A percentile compares a stretch with the other conserved stretches of the same genome.
phyloP scores from a whole-genome alignment of 2,797 vertebrate species.

The Falco peregrinus region DNA sequence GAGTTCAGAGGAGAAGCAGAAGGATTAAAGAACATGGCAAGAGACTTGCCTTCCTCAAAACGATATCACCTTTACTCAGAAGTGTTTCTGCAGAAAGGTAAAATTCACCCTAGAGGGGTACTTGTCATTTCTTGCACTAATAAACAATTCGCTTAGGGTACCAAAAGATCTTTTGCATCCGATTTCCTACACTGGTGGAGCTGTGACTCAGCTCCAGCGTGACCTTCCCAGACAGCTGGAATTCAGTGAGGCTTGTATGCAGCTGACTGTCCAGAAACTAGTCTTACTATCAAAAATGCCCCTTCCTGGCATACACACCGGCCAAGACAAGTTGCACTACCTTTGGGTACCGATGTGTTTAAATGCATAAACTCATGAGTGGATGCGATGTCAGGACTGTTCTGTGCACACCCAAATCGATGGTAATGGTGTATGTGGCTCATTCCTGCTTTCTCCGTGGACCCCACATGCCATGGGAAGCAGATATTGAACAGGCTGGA shows the following conservation, averaged over 20 bases:
- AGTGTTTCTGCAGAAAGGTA: neutral
- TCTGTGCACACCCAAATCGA: neutral
- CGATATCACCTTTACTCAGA: neutral
- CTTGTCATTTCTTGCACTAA: neutral
- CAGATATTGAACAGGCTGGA: neutral
- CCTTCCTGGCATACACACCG: neutral
- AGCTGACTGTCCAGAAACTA: neutral
- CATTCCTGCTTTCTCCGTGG: neutral
- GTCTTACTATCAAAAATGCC: neutral
- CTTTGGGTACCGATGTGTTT: neutral
- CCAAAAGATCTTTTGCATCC: neutral
- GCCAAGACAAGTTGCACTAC: neutral
- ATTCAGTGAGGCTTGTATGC: neutral
- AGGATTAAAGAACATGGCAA: neutral
- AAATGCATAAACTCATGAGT: neutral
- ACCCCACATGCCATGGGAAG: neutral
- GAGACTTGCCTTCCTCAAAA: neutral
- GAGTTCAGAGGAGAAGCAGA: neutral
- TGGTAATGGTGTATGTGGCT: fast-evolving
- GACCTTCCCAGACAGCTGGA: neutral
- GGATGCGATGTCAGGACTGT: no score
- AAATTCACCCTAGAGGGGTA: neutral
- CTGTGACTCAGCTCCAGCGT: neutral
- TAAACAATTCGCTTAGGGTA: neutral
- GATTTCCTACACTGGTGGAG: neutral